A percentile compares a stretch with the other conserved stretches of the same genome.
These are phyloP conservation scores for Argopecten irradians DNA, from an alignment of 1,140 invertebrate species.

Conservation along the genomic window DNA sequence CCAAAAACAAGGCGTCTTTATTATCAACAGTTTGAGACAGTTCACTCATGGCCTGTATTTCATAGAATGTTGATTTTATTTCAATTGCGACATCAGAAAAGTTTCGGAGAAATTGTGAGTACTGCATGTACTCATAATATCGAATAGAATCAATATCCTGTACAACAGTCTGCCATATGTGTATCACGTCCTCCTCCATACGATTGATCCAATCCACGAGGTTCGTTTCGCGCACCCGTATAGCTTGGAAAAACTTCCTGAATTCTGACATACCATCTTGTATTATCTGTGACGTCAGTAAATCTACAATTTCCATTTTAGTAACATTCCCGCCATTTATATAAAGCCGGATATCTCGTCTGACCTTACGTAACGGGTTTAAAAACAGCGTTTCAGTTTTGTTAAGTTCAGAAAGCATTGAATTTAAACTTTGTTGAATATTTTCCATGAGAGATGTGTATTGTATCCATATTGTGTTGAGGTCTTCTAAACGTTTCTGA, in stretches of 20 bases:
- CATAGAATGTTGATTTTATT: constrained; percentile 36
- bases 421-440: constrained; percentile 34
- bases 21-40: constrained; percentile 52
- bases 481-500: constrained; percentile 38
- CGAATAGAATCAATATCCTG: constrained; percentile 54
- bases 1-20: constrained; percentile 51
- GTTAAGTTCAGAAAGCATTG: constrained; percentile 35
- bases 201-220: constrained; percentile 52
- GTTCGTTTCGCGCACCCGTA: constrained; percentile 52
- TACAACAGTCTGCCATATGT: constrained; percentile 51
- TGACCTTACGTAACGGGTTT: constrained; percentile 30
- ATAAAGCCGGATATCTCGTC: constrained; percentile 45
- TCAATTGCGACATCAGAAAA: constrained; percentile 43
- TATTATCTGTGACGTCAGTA: constrained; percentile 49
- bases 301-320: constrained; percentile 48
- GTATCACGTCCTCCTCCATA: constrained; percentile 33
- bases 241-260: constrained; percentile 54
- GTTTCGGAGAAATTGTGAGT: constrained; percentile 42
- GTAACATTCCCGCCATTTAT: constrained; percentile 42
- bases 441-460: constrained; percentile 46
- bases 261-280: constrained; percentile 50
- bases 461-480: constrained; percentile 36
- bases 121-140: constrained; percentile 57
- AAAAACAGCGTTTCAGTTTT: constrained; percentile 47
- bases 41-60: constrained; percentile 36